These are phyloP conservation scores for Cylindroiulus punctatus DNA, from an alignment of 2,888 invertebrate genomes.

Conservation along the genomic window DNA sequence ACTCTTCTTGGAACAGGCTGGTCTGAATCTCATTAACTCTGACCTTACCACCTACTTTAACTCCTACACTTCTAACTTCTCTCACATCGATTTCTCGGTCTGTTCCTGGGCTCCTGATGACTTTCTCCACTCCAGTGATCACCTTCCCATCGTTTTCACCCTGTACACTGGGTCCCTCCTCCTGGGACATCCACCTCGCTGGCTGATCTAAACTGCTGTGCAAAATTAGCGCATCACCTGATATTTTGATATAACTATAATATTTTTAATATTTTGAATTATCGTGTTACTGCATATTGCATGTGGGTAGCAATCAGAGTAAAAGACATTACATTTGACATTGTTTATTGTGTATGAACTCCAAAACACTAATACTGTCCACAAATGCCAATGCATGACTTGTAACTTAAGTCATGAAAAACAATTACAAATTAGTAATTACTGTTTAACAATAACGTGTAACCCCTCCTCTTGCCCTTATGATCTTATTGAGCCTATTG, in stretches of 20 bases:
- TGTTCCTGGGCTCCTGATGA: background rate
- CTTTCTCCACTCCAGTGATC: background rate
- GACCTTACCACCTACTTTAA: background rate
- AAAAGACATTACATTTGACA: background rate
- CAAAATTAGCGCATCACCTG: slow-evolving; percentile 33
- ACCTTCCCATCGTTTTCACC: background rate
- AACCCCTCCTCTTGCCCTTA: slow-evolving; percentile 45
- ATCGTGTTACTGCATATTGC: slow-evolving; percentile 32
- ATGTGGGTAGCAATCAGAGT: slow-evolving; percentile 1
- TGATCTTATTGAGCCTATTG: slow-evolving; percentile 45
- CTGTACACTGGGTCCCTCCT: background rate
- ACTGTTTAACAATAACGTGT: slow-evolving; percentile 48
- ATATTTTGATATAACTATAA: slow-evolving; percentile 21
- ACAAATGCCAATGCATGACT: slow-evolving; percentile 1
- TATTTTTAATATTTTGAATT: no score
- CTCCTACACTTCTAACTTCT: background rate
- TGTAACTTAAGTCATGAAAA: slow-evolving; percentile 43
- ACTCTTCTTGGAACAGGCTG: background rate
- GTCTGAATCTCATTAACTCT: background rate
- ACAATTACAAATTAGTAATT: slow-evolving; percentile 39
- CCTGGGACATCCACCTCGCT: background rate
- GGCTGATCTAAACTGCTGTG: background rate
- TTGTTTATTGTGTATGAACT: background rate
- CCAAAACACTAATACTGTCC: background rate
- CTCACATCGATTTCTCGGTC: background rate